Conservation (phyloP, 2,797 vertebrate species). For the Acrocephalus scirpaceus region DNA sequence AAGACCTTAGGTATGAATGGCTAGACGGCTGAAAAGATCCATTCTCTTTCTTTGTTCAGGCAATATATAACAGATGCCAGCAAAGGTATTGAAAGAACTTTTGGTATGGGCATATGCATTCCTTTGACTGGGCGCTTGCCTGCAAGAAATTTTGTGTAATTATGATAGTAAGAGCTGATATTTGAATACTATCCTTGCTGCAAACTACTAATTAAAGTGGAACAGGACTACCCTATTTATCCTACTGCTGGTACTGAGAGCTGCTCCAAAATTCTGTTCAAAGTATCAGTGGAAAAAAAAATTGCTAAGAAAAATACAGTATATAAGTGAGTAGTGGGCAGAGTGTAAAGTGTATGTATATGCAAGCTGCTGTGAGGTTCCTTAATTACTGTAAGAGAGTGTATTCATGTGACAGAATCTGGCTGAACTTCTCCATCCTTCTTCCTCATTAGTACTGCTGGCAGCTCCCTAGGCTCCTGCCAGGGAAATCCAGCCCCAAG, state of each 20-base stretch:
- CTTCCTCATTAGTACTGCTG: neutral
- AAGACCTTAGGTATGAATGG: conserved; percentile 54
- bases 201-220: neutral
- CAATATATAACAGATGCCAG: conserved; percentile 20
- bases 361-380: neutral
- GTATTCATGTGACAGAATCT: neutral
- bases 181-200: neutral
- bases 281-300: neutral
- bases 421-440: neutral
- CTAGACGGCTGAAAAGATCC: conserved; percentile 44
- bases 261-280: neutral
- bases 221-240: neutral
- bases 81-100: conserved; percentile 60
- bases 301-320: neutral
- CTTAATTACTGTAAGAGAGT: neutral
- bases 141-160: neutral
- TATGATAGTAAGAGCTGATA: neutral
- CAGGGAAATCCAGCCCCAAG: neutral
- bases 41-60: conserved; percentile 46
- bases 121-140: conserved; percentile 4
- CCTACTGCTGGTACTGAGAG: neutral
- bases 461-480: neutral
- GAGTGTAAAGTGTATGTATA: neutral
- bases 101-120: conserved; percentile 44
- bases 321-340: neutral